Evolutionary conservation across 2,888 invertebrate genomes (phyloP), one percentile per base, ranked within the genome.

Genomic region (Erpobdella octoculata): DNA sequence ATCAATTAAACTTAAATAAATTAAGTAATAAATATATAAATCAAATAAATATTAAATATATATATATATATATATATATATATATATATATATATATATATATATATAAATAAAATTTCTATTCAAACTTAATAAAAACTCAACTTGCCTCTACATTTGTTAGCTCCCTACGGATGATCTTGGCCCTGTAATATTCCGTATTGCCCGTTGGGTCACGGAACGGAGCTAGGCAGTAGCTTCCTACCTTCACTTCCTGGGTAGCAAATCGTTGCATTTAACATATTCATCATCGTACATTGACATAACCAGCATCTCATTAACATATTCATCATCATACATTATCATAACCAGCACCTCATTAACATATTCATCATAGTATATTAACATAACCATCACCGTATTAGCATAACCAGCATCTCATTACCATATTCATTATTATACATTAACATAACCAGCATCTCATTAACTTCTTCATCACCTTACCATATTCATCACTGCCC

Each of bases 121-220:
- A n/a, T n/a, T n/a, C n/a, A n/a, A n/a, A n/a, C n/a, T n/a, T n/a
- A n/a, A n/a, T n/a, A n/a, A 12, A 12, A 8, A 59, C 48, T 67
- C 68, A 66, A 15, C 36, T 38, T 70, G 38, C 36, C 28, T 33
- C 36, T n/a, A 31, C 58, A 2, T 12, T n/a, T 25, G 21, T 25
- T 21, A 48, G 15, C 21, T 33, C 33, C 18, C 48, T 59, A n/a
- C 73, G 72, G 78, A 80, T 72, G 65, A 90, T 84, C 71, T 85
- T 84, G 6, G 87, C 89, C 9, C 90, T 85, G 79, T 87, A 87
- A 75, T 81, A 84, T 15, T 77, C 76, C 35, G 74, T 74, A 0
- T 77, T 76, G 9, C 78, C 76, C 0, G 80, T 79, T 12, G 41
- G 65, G 37, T 83, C 83, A 64, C 85, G 83, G 0, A 82, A 80